Percentiles rank a stretch among this genome's conserved stretches.
phyloP scores from a whole-genome alignment of 2,113 vertebrate species.

The Machaerirhynchus nigripectus region DNA sequence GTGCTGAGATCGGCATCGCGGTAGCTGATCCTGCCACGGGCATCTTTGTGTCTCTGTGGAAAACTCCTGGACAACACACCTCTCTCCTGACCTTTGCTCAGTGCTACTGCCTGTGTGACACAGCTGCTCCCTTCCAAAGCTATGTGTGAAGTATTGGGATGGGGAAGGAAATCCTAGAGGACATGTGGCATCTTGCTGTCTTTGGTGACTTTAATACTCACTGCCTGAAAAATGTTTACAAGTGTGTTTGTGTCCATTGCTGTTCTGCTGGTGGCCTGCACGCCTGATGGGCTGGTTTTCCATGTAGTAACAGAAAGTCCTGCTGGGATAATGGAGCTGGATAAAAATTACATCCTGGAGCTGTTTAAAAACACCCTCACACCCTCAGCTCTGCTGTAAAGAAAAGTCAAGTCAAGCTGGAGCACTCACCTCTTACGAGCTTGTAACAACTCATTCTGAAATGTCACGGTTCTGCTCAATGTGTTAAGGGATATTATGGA shows the following conservation, averaged over 20 bases:
- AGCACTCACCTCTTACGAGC: rapidly evolving
- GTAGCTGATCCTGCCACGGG: neutral
- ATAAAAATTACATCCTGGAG: neutral
- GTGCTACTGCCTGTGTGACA: neutral
- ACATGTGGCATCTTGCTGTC: neutral
- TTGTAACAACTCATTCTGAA: neutral
- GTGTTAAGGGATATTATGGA: neutral
- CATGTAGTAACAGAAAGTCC: neutral
- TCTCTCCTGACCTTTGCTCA: neutral
- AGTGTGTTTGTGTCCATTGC: neutral
- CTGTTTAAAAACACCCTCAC: neutral
- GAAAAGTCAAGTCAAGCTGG: neutral
- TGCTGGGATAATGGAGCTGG: neutral
- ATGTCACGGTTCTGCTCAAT: rapidly evolving
- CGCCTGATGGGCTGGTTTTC: neutral
- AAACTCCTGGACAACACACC: neutral
- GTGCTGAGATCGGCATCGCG: constrained; percentile 78
- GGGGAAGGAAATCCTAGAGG: neutral
- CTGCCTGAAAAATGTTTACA: neutral
- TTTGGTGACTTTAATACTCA: neutral
- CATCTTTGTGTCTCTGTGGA: neutral
- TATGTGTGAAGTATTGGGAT: rapidly evolving
- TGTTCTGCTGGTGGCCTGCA: neutral
- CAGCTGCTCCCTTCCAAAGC: neutral
- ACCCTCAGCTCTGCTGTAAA: neutral